Evolutionary conservation across 2,113 vertebrate genomes (phyloP).

Genomic region (Takifugu flavidus): DNA sequence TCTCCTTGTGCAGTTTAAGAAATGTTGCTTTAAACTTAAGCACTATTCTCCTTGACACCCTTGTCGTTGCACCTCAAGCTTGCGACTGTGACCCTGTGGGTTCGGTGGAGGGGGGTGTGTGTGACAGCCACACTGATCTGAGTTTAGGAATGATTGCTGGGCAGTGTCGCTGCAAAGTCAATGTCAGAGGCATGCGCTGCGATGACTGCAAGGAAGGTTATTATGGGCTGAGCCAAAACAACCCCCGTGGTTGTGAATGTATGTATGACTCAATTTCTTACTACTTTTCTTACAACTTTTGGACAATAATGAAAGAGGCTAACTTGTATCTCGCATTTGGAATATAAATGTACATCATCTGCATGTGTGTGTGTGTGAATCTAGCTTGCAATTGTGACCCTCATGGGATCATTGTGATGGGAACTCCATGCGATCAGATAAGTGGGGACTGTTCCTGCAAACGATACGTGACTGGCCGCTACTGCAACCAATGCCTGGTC

Average conservation of each 20-base stretch:
- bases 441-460: slow-evolving; percentile 87
- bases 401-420: slow-evolving; percentile 72
- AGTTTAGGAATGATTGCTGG: slow-evolving; percentile 78
- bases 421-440: slow-evolving; percentile 79
- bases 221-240: slow-evolving; percentile 79
- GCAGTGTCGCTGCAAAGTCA: slow-evolving; percentile 84
- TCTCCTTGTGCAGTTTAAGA: too few relatives aligned
- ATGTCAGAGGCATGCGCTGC: slow-evolving; percentile 76
- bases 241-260: slow-evolving; percentile 79
- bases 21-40: not conserved
- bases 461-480: slow-evolving; percentile 79
- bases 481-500: slow-evolving; percentile 85
- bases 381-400: slow-evolving; percentile 83
- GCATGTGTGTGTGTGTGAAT: slow-evolving; percentile 1
- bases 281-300: not conserved
- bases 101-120: slow-evolving; percentile 78
- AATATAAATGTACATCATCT: not conserved
- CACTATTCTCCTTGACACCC: not conserved
- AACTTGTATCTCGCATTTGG: too few relatives aligned
- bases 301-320: not conserved
- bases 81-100: slow-evolving; percentile 86
- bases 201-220: slow-evolving; percentile 80
- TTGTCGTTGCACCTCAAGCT: slow-evolving; percentile 46
- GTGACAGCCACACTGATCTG: slow-evolving; percentile 79
- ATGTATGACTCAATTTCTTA: slow-evolving; percentile 41